Evolutionary conservation across 2,888 invertebrate species (phyloP).

Genomic region (Autographa pulchrina): DNA sequence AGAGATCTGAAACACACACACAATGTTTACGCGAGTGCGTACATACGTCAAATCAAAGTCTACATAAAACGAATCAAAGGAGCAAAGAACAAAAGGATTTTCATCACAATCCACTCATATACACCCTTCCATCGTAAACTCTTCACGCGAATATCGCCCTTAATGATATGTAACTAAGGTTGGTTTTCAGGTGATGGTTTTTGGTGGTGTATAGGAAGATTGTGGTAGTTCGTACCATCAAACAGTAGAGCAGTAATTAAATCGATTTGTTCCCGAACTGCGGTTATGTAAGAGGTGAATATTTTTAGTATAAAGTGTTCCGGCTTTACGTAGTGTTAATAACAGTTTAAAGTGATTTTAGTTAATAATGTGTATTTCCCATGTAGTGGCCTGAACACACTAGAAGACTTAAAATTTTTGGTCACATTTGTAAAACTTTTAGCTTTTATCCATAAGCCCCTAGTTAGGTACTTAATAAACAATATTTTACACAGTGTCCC

Average conservation of each 20-base stretch:
- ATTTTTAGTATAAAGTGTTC: constrained; percentile 30
- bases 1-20: constrained; percentile 47
- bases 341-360: background rate
- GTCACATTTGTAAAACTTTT: too few species aligned
- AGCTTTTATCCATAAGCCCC: too few species aligned
- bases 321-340: constrained; percentile 2
- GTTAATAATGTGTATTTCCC: too few species aligned
- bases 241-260: constrained; percentile 60
- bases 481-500: too few species aligned
- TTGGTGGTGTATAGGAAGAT: background rate
- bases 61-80: constrained; percentile 67
- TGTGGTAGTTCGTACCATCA: constrained; percentile 54
- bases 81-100: constrained; percentile 66
- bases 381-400: too few species aligned
- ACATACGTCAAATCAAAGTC: constrained; percentile 62
- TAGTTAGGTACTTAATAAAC: too few species aligned
- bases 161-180: background rate
- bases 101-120: constrained; percentile 20
- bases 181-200: background rate
- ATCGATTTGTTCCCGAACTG: constrained; percentile 45
- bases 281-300: constrained; percentile 41
- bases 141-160: constrained; percentile 11
- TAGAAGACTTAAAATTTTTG: too few species aligned
- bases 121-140: background rate
- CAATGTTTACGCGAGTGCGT: constrained; percentile 50